Base-by-base conservation (phyloP, 2,888 invertebrate genomes). In the Folsomia candida region DNA sequence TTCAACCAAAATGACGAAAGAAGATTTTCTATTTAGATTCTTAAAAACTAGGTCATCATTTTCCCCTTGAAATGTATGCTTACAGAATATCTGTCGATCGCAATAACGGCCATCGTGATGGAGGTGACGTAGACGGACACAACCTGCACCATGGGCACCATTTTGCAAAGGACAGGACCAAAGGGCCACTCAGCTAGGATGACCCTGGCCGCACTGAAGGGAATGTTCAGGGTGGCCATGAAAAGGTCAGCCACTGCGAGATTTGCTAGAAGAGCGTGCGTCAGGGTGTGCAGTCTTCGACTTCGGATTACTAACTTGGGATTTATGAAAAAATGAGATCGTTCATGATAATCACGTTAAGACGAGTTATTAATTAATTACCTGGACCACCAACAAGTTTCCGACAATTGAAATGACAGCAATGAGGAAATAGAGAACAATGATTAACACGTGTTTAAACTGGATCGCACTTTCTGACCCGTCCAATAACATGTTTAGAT, bases 201-300 rank as follows among this genome's bases (percentile, higher is more conserved):
- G 29, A 83, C 81, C 11, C 84, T 78, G 1, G 82, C 82, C 14
- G 84, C 81, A 76, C 83, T 84, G 74, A 85, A 83, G 1, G 85
- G 85, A 26, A 85, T 83, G 75, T 84, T 85, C 58, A 84, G 79
- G 14, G 81, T 80, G 0, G 82, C 82, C 79, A 82, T 81, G 20
- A 82, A 69, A 4, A 82, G 73, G 70, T 82, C 82, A 0, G 86
- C 85, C 2, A 85, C 81, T 1, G 86, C 86, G 71, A 87, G 81
- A 78, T 87, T 87, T 22, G 85, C 85, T 70, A 87, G 85, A 80
- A 87, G 86, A 22, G 86, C 84, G 79, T 87, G 86, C 0, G 87
- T 87, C 58, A 86, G 83, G 0, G 86, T 85, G 76, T 86, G 86
- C 84, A 87, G 85, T 64, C 83, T 81, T 76, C 84, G 82, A 78